These are phyloP conservation scores for Coleophora flavipennella DNA, from an alignment of 2,888 invertebrate species.

Conservation along the genomic window DNA sequence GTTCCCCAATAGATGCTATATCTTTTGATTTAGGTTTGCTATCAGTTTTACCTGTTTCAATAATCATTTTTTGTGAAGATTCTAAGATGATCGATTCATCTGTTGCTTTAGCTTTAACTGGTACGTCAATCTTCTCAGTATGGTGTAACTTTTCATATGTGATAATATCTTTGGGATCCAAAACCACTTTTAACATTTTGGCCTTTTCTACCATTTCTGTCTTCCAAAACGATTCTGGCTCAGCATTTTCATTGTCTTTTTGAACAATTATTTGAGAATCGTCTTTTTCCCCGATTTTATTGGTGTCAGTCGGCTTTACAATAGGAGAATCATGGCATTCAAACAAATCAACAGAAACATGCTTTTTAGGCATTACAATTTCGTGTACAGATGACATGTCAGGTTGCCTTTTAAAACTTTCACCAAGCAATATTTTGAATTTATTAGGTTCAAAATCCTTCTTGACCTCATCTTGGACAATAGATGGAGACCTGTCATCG, in stretches of 20 bases:
- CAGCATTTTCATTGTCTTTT: slow-evolving; percentile 9
- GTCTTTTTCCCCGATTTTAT: neutral
- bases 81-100: slow-evolving; percentile 9
- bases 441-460: slow-evolving; percentile 37
- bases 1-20: neutral
- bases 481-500: slow-evolving; percentile 43
- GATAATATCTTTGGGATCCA: too few species aligned
- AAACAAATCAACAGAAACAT: slow-evolving; percentile 46
- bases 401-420: slow-evolving; percentile 31
- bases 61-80: neutral
- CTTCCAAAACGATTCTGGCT: neutral
- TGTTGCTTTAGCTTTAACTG: neutral
- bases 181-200: too few species aligned
- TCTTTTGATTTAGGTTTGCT: too few species aligned
- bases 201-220: too few species aligned
- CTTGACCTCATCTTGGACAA: slow-evolving; percentile 36
- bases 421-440: slow-evolving; percentile 46
- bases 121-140: too few species aligned
- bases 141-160: too few species aligned
- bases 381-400: slow-evolving; percentile 28
- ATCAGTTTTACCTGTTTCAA: neutral
- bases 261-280: slow-evolving; percentile 8
- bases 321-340: slow-evolving; percentile 31
- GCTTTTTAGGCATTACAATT: slow-evolving; percentile 28
- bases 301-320: too few species aligned